Percentiles rank a stretch among this genome's conserved stretches.
Conservation (phyloP, 2,113 vertebrate species). For the Aegithalos caudatus region DNA sequence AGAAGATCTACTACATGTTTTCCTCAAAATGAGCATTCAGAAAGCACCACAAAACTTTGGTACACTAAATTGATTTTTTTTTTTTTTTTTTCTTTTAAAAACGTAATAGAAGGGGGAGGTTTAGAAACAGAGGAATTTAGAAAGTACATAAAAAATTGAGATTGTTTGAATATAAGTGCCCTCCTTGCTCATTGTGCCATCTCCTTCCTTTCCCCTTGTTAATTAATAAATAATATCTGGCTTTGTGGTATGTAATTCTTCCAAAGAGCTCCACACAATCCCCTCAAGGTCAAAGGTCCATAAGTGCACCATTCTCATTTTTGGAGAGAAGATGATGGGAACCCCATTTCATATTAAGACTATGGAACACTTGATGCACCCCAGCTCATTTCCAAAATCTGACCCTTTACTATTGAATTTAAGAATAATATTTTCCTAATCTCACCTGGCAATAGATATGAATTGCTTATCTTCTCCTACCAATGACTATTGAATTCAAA, state of each 20-base stretch:
- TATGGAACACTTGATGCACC: neutral
- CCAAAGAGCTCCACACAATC: neutral
- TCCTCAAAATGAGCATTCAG: neutral
- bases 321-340: neutral
- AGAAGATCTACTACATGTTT: neutral
- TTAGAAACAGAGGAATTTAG: neutral
- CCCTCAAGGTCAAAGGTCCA: neutral
- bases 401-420: neutral
- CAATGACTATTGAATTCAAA: neutral
- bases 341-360: accelerated
- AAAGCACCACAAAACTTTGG: neutral
- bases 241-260: neutral
- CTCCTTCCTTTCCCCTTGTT: neutral
- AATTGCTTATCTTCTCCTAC: neutral
- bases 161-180: neutral
- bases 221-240: neutral
- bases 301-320: neutral
- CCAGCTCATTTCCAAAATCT: neutral
- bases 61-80: neutral
- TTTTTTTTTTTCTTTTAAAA: neutral
- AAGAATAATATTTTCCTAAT: neutral
- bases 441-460: neutral
- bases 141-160: neutral
- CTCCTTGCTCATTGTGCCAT: neutral
- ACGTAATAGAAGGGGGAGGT: neutral